Evolutionary conservation across 2,113 vertebrate species (phyloP).

Genomic region (Pelmatolapia mariae): DNA sequence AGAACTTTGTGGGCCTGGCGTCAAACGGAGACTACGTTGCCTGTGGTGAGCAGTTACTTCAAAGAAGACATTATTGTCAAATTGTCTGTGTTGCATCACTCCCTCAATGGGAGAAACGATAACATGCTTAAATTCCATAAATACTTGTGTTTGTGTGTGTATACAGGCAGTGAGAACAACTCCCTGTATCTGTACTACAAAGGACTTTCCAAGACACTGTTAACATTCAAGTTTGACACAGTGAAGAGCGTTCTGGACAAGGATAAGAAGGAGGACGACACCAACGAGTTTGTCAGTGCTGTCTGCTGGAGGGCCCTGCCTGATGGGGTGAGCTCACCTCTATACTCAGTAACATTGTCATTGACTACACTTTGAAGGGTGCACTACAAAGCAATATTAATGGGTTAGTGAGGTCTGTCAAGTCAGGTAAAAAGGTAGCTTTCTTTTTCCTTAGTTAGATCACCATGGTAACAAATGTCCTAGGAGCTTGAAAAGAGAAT

Average conservation of each 20-base stretch:
- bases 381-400: neutral
- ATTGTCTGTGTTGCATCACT: neutral
- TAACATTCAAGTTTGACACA: slow-evolving; percentile 98
- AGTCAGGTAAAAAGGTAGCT: neutral
- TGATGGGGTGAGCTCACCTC: slow-evolving; percentile 83
- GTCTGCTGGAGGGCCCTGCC: slow-evolving; percentile 97
- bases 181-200: slow-evolving; percentile 98
- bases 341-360: neutral
- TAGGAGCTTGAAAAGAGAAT: neutral
- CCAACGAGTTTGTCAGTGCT: slow-evolving; percentile 98
- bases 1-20: slow-evolving; percentile 96
- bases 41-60: slow-evolving; percentile 79
- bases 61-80: neutral
- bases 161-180: slow-evolving; percentile 94
- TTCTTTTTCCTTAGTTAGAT: neutral
- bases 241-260: slow-evolving; percentile 99
- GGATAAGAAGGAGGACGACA: slow-evolving; percentile 97
- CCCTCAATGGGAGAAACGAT: neutral
- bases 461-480: neutral
- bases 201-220: slow-evolving; percentile 96
- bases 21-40: slow-evolving; percentile 98
- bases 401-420: neutral
- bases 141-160: neutral
- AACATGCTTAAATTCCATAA: neutral
- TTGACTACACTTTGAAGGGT: rapidly evolving